Base-by-base conservation (phyloP, 2,113 vertebrate species). In the Corythornis madagascariensis region DNA sequence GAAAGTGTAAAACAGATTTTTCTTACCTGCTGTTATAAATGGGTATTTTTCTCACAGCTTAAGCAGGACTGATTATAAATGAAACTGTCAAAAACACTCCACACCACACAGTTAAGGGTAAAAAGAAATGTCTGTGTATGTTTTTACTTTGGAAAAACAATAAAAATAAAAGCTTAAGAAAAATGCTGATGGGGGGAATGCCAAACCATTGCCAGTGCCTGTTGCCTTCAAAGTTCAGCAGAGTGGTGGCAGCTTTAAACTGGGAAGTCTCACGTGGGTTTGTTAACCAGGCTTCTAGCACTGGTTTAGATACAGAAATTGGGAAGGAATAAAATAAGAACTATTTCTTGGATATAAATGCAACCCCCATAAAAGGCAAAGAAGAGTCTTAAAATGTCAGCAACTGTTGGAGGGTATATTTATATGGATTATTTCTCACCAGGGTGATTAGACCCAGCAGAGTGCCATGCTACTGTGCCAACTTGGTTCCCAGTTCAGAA, bases 81-180 rank as follows among this genome's bases (percentile, higher is more conserved):
- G 7, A 63, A 71, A 83, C 21, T 40, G 43, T 42, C 75, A 56
- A 45, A 82, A 91, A 16, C 3, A 1, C 45, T 89, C 31, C 70
- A 79, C 25, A 89, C 29, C 29, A 79, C 26, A 61, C 19, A 38
- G 42, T 48, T 79, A 55, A 76, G 91, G 79, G 85, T 80, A 77
- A 31, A 53, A 84, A 76, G n/a, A 67, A 22, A 55, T 74, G 31
- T 70, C n/a, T 79, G 57, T 87, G 14, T 61, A 33, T 65, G 33
- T 70, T 94, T 94, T 86, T 12, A 59, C 57, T 89, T 90, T 78
- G 65, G 78, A 19, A 76, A 59, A 79, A 80, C 25, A 87, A 70
- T 55, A 63, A 13, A 89, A 93, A 91, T 38, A 92, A 88, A 83
- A 83, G 40, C 26, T 89, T 57, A 69, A 83, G 25, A 88, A 52